Evolutionary conservation across 1,140 invertebrate species (phyloP), one percentile per base, ranked within the genome.

Genomic region (Lerema accius): DNA sequence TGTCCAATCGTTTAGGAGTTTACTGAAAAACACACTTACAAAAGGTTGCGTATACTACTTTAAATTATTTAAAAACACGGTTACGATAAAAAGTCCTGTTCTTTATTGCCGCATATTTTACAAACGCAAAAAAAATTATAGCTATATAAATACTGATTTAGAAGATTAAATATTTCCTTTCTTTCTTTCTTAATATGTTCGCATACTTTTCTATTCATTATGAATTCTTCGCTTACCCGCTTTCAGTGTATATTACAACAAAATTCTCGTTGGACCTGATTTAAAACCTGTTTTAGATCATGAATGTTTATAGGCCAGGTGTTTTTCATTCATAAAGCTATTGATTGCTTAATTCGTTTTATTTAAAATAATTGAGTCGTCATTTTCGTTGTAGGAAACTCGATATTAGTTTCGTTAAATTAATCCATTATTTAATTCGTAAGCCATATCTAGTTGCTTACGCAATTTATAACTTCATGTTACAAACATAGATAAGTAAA

Each of bases 281-380:
- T 40, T 16, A 53, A 23, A 53, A 53, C 49, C 11, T 10, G 49
- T 53, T 53, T 16, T 14, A 37, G 10, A 17, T n/a, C 32, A 17
- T 28, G 13, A 37, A 40, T 17, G 50, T 11, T 51, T 40, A 23
- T 28, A 5, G 6, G 9, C 51, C 51, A 55, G 51, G 37, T 55
- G 51, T 42, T 42, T 42, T 39, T 55, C 51, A 55, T 42, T 55
- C 51, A 55, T 55, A 55, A 55, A 55, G 5, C 37, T 39, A 55
- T 42, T 55, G 51, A 55, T 55, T 55, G 14, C 51, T 55, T 42
- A 55, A 55, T 55, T 37, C n/a, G 35, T 37, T 37, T 37, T 55
- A 26, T 55, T 42, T 23, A 5, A 40, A 55, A 26, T 23, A 26
- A 55, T 51, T 42, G 50, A 35, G 23, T 16, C 26, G 26, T 35